phyloP scores from a whole-genome alignment of 2,113 vertebrate species.

The Petrocephalus zakoni region DNA sequence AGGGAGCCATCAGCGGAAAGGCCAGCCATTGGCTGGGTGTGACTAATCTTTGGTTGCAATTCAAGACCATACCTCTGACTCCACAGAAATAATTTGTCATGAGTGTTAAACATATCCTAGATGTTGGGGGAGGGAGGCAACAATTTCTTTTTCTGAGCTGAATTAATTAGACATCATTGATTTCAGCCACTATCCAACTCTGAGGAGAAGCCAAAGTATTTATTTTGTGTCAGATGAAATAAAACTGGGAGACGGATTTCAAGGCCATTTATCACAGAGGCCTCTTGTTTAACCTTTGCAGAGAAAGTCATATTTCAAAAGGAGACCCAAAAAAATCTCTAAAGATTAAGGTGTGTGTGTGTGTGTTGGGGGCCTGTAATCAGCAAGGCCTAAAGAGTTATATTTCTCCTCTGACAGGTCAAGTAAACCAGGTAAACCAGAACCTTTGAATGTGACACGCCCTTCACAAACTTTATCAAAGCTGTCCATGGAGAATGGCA shows the following conservation, averaged over 20 bases:
- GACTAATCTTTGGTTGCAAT: constrained; percentile 28
- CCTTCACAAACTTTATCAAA: constrained; percentile 9
- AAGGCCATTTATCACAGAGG: constrained; percentile 24
- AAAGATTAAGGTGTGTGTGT: constrained; percentile 31
- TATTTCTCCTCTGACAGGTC: constrained; percentile 62
- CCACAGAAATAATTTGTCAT: constrained; percentile 23
- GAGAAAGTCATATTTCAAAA: constrained; percentile 36
- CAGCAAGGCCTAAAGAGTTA: constrained; percentile 60
- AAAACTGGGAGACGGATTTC: constrained; percentile 14
- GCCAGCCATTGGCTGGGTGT: neutral
- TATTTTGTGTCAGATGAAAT: constrained; percentile 31
- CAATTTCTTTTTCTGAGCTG: constrained; percentile 17
- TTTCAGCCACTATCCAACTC: constrained; percentile 10
- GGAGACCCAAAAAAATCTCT: constrained; percentile 30
- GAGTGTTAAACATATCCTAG: constrained; percentile 16
- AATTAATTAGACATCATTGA: constrained; percentile 35
- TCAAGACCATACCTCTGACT: constrained; percentile 23
- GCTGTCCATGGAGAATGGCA: neutral
- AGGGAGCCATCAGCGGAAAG: neutral
- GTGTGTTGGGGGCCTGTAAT: constrained; percentile 50
- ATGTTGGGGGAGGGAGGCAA: neutral
- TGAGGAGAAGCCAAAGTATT: constrained; percentile 19
- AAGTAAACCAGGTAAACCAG: constrained; percentile 55
- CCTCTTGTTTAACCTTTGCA: constrained; percentile 39
- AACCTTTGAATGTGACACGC: constrained; percentile 23